A percentile compares a stretch with the other conserved stretches of the same genome.
These are phyloP conservation scores for Dendrolimus houi DNA, from an alignment of 2,888 invertebrate species.

Conservation along the genomic window DNA sequence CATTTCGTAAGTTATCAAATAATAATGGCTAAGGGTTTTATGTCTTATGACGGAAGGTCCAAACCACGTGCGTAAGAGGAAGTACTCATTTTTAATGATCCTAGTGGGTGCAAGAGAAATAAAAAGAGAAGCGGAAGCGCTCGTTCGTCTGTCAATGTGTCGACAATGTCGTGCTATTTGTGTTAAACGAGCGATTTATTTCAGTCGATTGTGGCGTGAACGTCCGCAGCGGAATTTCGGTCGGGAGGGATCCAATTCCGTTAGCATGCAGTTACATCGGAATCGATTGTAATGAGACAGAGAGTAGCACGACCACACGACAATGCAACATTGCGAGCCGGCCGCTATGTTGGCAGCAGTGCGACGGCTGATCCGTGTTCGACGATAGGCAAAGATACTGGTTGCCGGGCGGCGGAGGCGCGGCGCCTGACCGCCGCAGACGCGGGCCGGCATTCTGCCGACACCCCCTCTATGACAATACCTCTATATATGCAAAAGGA, in stretches of 20 bases:
- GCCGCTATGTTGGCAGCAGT: conserved; percentile 11
- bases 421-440: conserved; percentile 21
- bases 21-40: conserved; percentile 8
- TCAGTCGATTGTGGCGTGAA: conserved; percentile 72
- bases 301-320: conserved; percentile 8
- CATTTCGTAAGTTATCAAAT: neutral
- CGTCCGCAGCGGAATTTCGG: conserved; percentile 71
- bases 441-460: conserved; percentile 25
- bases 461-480: conserved; percentile 47
- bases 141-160: conserved; percentile 65
- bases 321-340: conserved; percentile 10
- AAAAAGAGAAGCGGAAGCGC: conserved; percentile 68
- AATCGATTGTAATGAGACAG: conserved; percentile 25
- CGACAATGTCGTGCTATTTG: conserved; percentile 72
- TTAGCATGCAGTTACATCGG: conserved; percentile 39
- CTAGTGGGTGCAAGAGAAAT: conserved; percentile 21
- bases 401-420: conserved; percentile 24
- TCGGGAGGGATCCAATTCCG: conserved; percentile 67
- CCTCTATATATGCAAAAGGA: conserved; percentile 56
- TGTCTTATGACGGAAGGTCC: conserved; percentile 37
- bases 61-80: conserved; percentile 47
- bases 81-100: conserved; percentile 30
- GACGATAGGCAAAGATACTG: conserved; percentile 23
- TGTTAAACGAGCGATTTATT: conserved; percentile 73
- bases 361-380: conserved; percentile 9